Base-by-base conservation (phyloP, 2,113 vertebrate genomes). In the Hiodon alosoides region DNA sequence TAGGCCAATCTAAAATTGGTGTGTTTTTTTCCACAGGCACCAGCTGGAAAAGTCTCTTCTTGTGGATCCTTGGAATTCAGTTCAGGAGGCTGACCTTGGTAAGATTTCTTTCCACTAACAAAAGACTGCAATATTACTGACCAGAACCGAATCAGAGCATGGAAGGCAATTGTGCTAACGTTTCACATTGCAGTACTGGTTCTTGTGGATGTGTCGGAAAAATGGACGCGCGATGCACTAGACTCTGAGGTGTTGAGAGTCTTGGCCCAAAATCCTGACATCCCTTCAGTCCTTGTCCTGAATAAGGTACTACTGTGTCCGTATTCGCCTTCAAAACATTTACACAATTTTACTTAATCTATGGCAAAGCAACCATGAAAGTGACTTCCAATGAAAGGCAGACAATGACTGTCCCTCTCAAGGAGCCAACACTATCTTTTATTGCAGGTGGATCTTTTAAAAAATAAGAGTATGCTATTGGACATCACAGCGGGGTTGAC, bases 171-270 rank as follows among this genome's bases (percentile, higher is more conserved):
- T 46, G 14, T 52, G 57, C 9, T 64, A 64, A 67, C 72, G 51
- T 75, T 16, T 83, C 3, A 16, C 1, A 78, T 85, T 84, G 54
- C 86, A 98, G 96, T 95, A 77, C 81, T 96, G 7, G 94, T 97
- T 75, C 81, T 98, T 80, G 96, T 98, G 83, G 97, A 98, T 0
- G 91, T 93, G 48, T 90, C 94, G 0, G 96, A 98, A 84, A 93
- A 88, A 81, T 97, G 95, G 94, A 93, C 87, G 0, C 84, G 91
- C 69, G 84, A 76, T 70, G 87, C 64, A 7, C 88, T 99, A 17
- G 91, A 89, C 80, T 86, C 83, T 0, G 93, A 97, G 82, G 86
- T 98, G 81, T 87, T 96, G 69, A 90, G 81, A 79, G 96, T 94
- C 71, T 85, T 98, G 3, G 83, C 89, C 6, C 55, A 80, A 70